These are phyloP conservation scores for Typhlomys cinereus DNA, from an alignment of 2,113 vertebrate species.

Conservation along the genomic window DNA sequence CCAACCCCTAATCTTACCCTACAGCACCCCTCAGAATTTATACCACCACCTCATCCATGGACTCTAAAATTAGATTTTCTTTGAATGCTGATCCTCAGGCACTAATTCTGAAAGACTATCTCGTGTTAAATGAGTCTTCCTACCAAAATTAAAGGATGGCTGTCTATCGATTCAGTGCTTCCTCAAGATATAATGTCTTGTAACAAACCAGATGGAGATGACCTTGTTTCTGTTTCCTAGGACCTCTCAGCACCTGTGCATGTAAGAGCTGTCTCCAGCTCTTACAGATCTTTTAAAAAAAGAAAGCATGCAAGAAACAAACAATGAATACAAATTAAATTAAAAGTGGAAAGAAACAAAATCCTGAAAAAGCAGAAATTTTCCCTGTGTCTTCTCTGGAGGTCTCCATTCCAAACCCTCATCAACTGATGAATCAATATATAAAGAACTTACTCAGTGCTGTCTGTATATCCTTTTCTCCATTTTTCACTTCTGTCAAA, in stretches of 20 bases:
- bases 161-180: neutral
- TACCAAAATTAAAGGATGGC: neutral
- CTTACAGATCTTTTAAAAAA: neutral
- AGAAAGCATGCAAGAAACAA: conserved; percentile 30
- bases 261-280: neutral
- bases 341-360: conserved; percentile 30
- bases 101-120: neutral
- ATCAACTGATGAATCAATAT: neutral
- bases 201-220: conserved; percentile 30
- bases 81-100: neutral
- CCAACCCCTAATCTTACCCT: neutral
- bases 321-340: neutral
- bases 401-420: neutral
- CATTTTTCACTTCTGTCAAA: conserved; percentile 92
- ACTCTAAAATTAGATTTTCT: neutral
- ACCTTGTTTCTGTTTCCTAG: neutral
- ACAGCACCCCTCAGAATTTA: neutral
- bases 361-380: neutral
- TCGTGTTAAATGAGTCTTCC: neutral
- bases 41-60: neutral
- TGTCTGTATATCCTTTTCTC: conserved; percentile 93
- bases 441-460: conserved; percentile 92
- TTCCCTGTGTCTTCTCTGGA: neutral
- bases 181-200: conserved; percentile 10
- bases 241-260: neutral